Base-by-base conservation (phyloP, 1,140 invertebrate species). In the Drosophila tristis region DNA sequence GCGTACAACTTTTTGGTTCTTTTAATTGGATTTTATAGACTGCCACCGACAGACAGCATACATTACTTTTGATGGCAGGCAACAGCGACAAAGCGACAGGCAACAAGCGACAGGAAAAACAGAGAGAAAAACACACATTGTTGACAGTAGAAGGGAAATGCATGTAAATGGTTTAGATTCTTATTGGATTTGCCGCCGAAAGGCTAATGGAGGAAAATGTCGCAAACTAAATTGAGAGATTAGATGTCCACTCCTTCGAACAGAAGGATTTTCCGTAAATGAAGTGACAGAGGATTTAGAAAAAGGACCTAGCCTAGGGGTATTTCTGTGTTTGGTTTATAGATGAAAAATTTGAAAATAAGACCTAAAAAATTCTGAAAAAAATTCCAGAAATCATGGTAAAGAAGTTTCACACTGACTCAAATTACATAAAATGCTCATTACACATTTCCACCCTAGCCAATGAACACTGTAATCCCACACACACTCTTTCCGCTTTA, bases 21-120 rank as follows among this genome's bases (percentile, higher is more conserved):
- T 26, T 70, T 49, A 70, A 70, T 70, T 68, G 65, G 63, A 57
- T 70, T 67, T 66, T 25, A 26, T 35, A 55, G 43, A 56, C 66
- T 31, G 25, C 35, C 9, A 11, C 35, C 35, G 15, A 23, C 59
- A 49, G 61, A 39, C 61, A 20, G 35, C 31, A 29, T 29, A 20
- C 13, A 23, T 42, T 64, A 49, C 60, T 64, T 50, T 44, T 44
- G 26, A 64, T 55, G 49, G 47, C 58, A 20, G 25, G 11, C 35
- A 39, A 39, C 35, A 39, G 13, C 35, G 35, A 39, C 11, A 39
- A 4, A 39, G 11, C 35, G 35, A 39, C 11, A 39, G 35, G 35
- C 35, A 39, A 39, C 35, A 39, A 39, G 35, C 35, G 35, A 39
- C 35, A 39, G 35, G 4, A 39, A 43, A 35, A 26, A 23, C 16